phyloP scores from a whole-genome alignment of 92 coral and sea anemone genomes.

The Heliopora coerulea region DNA sequence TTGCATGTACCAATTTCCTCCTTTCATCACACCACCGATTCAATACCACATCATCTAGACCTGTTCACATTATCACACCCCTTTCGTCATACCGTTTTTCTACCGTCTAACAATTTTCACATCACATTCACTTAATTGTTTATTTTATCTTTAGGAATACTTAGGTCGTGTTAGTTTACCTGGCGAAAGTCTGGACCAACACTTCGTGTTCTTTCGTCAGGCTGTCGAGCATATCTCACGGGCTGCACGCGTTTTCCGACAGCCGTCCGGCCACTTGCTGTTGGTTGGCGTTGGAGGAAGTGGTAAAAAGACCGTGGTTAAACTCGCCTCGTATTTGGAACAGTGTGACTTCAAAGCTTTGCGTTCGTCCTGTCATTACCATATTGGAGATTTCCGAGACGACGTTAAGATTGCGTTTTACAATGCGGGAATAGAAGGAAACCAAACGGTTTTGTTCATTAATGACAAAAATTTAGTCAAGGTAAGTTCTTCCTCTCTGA shows the following conservation, averaged over 20 bases:
- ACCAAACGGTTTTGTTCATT: constrained; percentile 75
- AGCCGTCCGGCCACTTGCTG: constrained; percentile 88
- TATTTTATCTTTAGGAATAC: constrained; percentile 58
- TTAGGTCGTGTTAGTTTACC: constrained; percentile 82
- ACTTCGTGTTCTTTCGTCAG: constrained; percentile 89
- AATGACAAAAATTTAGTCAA: constrained; percentile 70
- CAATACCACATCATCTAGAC: no score
- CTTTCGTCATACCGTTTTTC: background rate
- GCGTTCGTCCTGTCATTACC: constrained; percentile 64
- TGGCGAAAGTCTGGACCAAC: constrained; percentile 84
- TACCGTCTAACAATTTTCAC: background rate
- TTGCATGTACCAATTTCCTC: no score
- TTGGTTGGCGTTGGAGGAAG: constrained; percentile 97
- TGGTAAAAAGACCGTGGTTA: constrained; percentile 85
- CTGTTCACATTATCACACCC: background rate
- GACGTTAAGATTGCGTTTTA: constrained; percentile 75
- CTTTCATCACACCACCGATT: no score
- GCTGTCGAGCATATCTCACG: constrained; percentile 96
- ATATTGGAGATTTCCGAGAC: constrained; percentile 78
- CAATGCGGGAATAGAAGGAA: constrained; percentile 80
- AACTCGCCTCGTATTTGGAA: constrained; percentile 86
- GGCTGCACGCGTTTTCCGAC: constrained; percentile 97
- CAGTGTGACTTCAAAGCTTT: constrained; percentile 78
- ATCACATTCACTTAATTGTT: background rate
- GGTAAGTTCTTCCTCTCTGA: no score